A percentile compares a stretch with the other conserved stretches of the same genome.
These are phyloP conservation scores for Macroramphosus scolopax DNA, from an alignment of 2,797 vertebrate genomes.

Conservation along the genomic window DNA sequence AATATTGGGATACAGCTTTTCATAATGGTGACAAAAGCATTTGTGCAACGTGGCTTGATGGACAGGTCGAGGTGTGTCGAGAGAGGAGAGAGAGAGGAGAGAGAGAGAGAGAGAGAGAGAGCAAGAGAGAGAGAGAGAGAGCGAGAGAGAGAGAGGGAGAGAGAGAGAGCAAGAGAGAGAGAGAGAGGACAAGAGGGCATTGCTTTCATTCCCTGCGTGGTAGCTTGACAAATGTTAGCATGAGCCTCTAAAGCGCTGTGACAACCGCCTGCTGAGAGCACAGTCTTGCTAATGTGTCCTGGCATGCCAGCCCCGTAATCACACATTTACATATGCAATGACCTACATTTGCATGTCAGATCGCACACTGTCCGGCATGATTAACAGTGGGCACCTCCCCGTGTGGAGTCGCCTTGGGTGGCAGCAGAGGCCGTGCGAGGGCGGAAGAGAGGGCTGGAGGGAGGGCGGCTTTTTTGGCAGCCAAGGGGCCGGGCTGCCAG, in stretches of 20 bases:
- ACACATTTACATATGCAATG: conserved; percentile 99
- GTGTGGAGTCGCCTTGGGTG: conserved; percentile 86
- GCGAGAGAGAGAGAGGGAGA: conserved; percentile 9
- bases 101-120: not conserved
- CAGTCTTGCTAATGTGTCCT: conserved; percentile 98
- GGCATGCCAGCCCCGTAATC: conserved; percentile 97
- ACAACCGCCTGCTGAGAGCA: conserved; percentile 98
- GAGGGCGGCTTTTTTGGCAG: conserved; percentile 92
- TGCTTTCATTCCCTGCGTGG: conserved; percentile 82
- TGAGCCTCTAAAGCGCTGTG: conserved; percentile 91
- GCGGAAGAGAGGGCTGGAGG: conserved; percentile 83
- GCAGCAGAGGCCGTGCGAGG: conserved; percentile 90
- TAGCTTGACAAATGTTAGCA: conserved; percentile 93
- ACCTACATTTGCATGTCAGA: conserved; percentile 99
- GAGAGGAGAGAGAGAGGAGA: conserved; percentile 6
- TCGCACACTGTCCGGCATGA: conserved; percentile 95
- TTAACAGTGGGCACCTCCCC: conserved; percentile 93
- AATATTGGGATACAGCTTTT: conserved; percentile 21
- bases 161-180: conserved; percentile 24
- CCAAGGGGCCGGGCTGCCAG: conserved; percentile 97
- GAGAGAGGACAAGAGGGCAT: conserved; percentile 73
- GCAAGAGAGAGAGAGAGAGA: not conserved
- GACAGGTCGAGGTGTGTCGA: conserved; percentile 24
- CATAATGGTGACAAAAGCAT: conserved; percentile 17
- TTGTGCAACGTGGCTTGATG: conserved; percentile 21